These are phyloP conservation scores for Leptinotarsa tumamoca DNA, from an alignment of 2,888 invertebrate species.

Conservation along the genomic window DNA sequence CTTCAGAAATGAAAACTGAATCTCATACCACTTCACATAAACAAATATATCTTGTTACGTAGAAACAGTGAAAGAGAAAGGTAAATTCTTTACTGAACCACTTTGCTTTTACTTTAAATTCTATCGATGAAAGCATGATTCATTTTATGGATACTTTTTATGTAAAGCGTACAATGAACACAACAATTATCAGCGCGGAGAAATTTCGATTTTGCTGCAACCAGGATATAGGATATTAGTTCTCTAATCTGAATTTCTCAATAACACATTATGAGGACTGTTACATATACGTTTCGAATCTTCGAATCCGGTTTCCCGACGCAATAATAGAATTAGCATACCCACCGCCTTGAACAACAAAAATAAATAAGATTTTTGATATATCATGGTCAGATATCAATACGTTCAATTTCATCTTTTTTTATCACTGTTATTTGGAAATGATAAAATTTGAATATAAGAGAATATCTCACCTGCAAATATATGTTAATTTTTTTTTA, in stretches of 20 bases:
- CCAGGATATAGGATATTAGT: conserved; percentile 1
- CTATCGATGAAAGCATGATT: conserved; percentile 27
- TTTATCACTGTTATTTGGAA: too few species aligned
- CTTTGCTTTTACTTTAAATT: conserved; percentile 24
- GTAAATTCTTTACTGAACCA: conserved; percentile 16
- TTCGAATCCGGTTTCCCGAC: neutral
- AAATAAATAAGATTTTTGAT: neutral
- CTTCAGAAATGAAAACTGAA: neutral
- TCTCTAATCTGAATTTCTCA: neutral
- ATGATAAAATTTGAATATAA: too few species aligned
- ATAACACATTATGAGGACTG: neutral
- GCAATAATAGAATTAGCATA: neutral
- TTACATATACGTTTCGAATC: neutral
- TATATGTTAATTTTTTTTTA: too few species aligned
- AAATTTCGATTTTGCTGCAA: conserved; percentile 9
- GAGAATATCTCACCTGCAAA: too few species aligned
- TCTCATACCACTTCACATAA: neutral
- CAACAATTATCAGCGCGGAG: conserved; percentile 11
- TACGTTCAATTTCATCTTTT: too few species aligned
- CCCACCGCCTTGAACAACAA: neutral
- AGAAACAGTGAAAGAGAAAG: conserved; percentile 27
- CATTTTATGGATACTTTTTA: conserved; percentile 14
- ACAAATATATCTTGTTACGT: conserved; percentile 13
- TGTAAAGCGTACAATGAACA: conserved; percentile 16
- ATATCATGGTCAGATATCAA: neutral